Base-by-base conservation (phyloP, 2,797 vertebrate species). In the Chelon labrosus region DNA sequence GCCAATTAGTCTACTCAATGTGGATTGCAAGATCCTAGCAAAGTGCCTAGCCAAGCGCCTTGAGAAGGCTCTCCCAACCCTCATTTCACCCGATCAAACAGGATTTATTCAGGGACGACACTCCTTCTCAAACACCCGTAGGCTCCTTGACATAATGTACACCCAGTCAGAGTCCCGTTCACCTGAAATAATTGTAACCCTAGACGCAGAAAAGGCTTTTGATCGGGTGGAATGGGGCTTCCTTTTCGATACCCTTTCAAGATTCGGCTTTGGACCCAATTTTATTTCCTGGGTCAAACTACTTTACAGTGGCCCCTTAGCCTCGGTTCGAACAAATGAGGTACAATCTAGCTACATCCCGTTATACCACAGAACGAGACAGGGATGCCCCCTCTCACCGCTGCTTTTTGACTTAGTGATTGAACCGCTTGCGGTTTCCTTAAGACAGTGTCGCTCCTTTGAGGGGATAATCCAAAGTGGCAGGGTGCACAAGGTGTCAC, bases 271-370 rank as follows among this genome's bases (percentile, higher is more conserved):
- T 38, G 19, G n/a, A 51, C 47, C 35, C 39, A 25, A 4, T 35
- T 58, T 50, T 41, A 58, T 58, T 68, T 68, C 31, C 14, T 39
- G 20, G 54, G 16, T 56, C 54, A 58, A 50, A 47, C 49, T 49
- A 47, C 57, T 11, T 10, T 39, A 37, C 50, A 42, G 35, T 31
- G 13, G 22, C 19, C 54, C 20, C 55, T n/a, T 51, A 39, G 38
- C 47, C 19, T 42, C 59, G 7, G 31, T 51, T 52, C 9, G 17
- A 68, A 10, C 9, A 55, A 42, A 47, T 20, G 8, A 22, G 41
- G 42, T 19, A 10, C 8, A 8, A 35, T 35, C 39, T 0, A 41
- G 39, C 39, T 41, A 41, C 10, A 41, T 41, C 39, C 39, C 38
- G 7, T 39, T 12, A 39, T 12, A 39, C 31, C 31, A 7, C 9